Evolutionary conservation across 2,888 invertebrate species (phyloP).

Genomic region (Plebejus argus): DNA sequence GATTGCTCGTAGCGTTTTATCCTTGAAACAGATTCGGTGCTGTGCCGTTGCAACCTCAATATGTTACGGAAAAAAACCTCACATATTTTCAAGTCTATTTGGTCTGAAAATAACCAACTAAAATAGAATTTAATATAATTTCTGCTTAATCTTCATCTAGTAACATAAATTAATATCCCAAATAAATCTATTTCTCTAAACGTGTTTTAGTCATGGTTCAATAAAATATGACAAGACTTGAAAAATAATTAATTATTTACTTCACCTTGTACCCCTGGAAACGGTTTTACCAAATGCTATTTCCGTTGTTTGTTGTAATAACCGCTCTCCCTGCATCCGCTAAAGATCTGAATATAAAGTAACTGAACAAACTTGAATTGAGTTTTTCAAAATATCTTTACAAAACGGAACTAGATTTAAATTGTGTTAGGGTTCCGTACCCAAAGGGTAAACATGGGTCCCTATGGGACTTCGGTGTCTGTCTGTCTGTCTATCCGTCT

Average conservation of each 20-base stretch:
- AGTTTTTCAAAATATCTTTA: too few relatives aligned
- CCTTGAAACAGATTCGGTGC: constrained; percentile 22
- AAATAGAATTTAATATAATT: too few relatives aligned
- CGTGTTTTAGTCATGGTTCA: not conserved
- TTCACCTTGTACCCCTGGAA: not conserved
- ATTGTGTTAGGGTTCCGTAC: too few relatives aligned
- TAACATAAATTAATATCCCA: too few relatives aligned
- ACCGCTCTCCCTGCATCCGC: not conserved
- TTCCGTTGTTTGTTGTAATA: too few relatives aligned
- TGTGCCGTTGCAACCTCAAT: constrained; percentile 14
- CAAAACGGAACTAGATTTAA: too few relatives aligned
- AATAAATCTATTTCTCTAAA: too few relatives aligned
- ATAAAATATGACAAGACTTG: not conserved
- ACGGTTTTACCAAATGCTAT: not conserved
- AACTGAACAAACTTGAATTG: too few relatives aligned
- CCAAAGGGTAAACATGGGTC: too few relatives aligned
- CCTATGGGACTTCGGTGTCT: too few relatives aligned
- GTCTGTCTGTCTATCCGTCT: too few relatives aligned
- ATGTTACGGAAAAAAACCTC: not conserved
- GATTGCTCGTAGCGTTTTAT: constrained; percentile 24
- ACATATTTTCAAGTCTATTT: constrained; percentile 6
- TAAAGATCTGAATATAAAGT: not conserved
- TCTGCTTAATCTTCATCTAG: too few relatives aligned
- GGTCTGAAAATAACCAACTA: not conserved
- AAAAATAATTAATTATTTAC: not conserved